A percentile compares a stretch with the other conserved stretches of the same genome.
phyloP scores from a whole-genome alignment of 2,888 invertebrate genomes.

The Siphlonurus alternatus region DNA sequence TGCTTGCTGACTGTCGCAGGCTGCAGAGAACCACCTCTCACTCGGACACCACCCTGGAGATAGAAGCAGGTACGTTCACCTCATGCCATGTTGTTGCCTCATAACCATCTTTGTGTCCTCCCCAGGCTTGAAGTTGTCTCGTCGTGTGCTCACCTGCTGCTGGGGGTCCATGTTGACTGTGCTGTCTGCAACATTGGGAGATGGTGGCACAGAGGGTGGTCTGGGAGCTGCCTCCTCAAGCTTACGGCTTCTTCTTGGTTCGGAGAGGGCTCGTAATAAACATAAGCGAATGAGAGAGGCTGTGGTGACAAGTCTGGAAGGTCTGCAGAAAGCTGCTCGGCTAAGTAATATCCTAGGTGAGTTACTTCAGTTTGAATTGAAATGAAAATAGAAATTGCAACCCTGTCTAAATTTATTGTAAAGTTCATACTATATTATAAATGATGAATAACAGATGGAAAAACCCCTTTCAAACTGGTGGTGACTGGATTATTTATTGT shows the following conservation, averaged over 20 bases:
- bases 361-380: conserved; percentile 12
- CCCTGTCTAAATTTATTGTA: conserved; percentile 3
- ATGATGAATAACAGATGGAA: too few relatives aligned
- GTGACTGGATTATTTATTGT: too few relatives aligned
- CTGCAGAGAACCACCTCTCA: conserved; percentile 59
- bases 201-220: conserved; percentile 16
- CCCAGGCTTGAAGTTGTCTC: conserved; percentile 27
- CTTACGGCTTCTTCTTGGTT: conserved; percentile 26
- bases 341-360: conserved; percentile 68
- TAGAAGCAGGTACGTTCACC: conserved; percentile 49
- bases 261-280: conserved; percentile 29
- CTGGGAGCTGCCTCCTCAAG: conserved; percentile 22
- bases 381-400: background rate
- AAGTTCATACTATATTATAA: background rate
- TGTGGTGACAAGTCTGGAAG: conserved; percentile 73
- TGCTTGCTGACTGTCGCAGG: conserved; percentile 74
- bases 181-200: conserved; percentile 58
- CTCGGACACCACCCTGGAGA: conserved; percentile 47
- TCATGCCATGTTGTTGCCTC: background rate
- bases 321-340: conserved; percentile 78
- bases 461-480: too few relatives aligned
- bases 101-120: conserved; percentile 8
- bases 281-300: conserved; percentile 47
- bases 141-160: conserved; percentile 65
- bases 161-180: conserved; percentile 87